Conservation (phyloP, 2,113 vertebrate genomes). For the Seriola dumerili region DNA sequence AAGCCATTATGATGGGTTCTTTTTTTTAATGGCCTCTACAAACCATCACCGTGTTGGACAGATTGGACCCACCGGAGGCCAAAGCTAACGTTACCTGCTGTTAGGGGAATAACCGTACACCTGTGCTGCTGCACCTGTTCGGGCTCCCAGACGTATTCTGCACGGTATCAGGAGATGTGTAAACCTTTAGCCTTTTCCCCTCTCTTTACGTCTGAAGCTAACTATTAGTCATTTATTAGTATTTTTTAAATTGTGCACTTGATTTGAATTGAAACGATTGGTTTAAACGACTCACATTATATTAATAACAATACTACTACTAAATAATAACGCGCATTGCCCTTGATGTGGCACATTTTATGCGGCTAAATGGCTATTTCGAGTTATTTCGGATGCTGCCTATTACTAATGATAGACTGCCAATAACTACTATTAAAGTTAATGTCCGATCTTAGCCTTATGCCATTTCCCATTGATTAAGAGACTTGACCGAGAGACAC, state of each 20-base stretch:
- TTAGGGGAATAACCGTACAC: constrained; percentile 41
- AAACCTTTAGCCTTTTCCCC: not conserved
- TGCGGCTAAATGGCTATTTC: not conserved
- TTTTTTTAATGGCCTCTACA: not conserved
- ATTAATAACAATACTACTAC: not conserved
- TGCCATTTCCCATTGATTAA: not conserved
- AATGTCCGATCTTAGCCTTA: not conserved
- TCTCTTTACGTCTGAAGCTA: no score
- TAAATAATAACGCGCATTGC: not conserved
- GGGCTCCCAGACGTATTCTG: not conserved
- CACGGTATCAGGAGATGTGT: not conserved
- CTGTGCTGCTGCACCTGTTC: constrained; percentile 72
- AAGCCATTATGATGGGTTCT: rapidly evolving
- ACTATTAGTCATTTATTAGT: not conserved
- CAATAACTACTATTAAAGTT: not conserved
- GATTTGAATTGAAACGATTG: not conserved
- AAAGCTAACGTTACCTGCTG: not conserved
- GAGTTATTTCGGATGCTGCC: not conserved
- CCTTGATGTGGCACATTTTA: not conserved
- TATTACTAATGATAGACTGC: no score
- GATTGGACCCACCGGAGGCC: not conserved
- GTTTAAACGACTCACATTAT: not conserved
- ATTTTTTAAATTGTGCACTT: not conserved
- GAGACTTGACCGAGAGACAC: not conserved
- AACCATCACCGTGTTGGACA: not conserved